A percentile compares a stretch with the other conserved stretches of the same genome.
phyloP scores from a whole-genome alignment of 2,113 vertebrate species.

The Pterocles burchelli region DNA sequence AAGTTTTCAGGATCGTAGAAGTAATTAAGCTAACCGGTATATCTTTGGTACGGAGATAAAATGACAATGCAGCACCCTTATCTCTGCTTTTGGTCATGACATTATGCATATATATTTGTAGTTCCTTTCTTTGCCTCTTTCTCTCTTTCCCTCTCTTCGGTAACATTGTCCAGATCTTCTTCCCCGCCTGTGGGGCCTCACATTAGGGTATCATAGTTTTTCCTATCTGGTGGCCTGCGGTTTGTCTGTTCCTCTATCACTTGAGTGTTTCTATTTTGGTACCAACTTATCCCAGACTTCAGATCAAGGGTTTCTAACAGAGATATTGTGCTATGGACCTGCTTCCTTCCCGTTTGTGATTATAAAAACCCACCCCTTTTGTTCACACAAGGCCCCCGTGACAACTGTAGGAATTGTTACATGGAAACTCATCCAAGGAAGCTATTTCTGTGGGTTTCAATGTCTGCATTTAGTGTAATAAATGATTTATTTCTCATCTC shows the following conservation, averaged over 20 bases:
- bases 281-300: conserved; percentile 67
- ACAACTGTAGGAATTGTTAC: background rate
- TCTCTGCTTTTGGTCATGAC: conserved; percentile 10
- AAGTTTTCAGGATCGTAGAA: background rate
- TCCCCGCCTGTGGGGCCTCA: conserved; percentile 68
- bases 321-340: background rate
- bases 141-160: background rate
- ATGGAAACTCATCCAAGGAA: background rate
- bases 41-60: background rate
- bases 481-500: background rate
- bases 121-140: background rate
- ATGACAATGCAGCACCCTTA: background rate
- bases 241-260: conserved; percentile 74
- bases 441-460: background rate
- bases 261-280: conserved; percentile 75
- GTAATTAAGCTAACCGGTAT: background rate
- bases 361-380: background rate
- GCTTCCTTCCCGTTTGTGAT: conserved; percentile 12
- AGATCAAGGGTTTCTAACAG: conserved; percentile 48
- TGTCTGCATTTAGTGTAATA: background rate
- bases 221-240: conserved; percentile 66
- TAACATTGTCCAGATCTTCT: conserved; percentile 73
- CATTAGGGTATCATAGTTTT: conserved; percentile 66
- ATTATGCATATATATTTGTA: background rate
- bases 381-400: background rate